A percentile compares a stretch with the other conserved stretches of the same genome.
These are phyloP conservation scores for Neodiprion fabricii DNA, from an alignment of 1,140 invertebrate species.

Conservation along the genomic window DNA sequence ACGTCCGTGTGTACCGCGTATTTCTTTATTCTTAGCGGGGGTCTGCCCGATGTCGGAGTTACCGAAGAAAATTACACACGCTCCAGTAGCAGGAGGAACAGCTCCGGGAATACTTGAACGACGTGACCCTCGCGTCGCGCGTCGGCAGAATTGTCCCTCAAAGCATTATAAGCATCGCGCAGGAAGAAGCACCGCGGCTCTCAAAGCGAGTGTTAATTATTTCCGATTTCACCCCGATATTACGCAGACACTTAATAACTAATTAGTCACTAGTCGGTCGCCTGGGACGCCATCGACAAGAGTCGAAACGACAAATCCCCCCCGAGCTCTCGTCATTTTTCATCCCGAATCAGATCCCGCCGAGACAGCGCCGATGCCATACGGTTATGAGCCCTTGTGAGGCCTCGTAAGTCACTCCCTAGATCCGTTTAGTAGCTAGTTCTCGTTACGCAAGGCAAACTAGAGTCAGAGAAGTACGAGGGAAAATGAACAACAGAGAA, in stretches of 20 bases:
- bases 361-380: too few relatives aligned
- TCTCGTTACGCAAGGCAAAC: neutral
- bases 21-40: too few relatives aligned
- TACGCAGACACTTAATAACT: neutral
- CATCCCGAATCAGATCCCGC: neutral
- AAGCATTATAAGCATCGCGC: neutral
- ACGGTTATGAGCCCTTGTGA: neutral
- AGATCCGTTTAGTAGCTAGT: neutral
- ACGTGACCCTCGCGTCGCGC: neutral
- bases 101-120: neutral
- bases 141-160: neutral
- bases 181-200: neutral
- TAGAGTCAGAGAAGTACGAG: too few relatives aligned
- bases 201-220: conserved; percentile 2
- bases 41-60: too few relatives aligned
- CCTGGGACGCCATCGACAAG: too few relatives aligned
- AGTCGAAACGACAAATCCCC: neutral
- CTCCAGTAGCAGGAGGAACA: neutral
- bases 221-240: neutral
- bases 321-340: neutral
- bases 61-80: neutral
- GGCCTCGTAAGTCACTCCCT: neutral
- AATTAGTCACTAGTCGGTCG: neutral
- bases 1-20: too few relatives aligned
- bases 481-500: too few relatives aligned